Conservation (phyloP, 2,888 invertebrate genomes). For the Cryptosula pallasiana region DNA sequence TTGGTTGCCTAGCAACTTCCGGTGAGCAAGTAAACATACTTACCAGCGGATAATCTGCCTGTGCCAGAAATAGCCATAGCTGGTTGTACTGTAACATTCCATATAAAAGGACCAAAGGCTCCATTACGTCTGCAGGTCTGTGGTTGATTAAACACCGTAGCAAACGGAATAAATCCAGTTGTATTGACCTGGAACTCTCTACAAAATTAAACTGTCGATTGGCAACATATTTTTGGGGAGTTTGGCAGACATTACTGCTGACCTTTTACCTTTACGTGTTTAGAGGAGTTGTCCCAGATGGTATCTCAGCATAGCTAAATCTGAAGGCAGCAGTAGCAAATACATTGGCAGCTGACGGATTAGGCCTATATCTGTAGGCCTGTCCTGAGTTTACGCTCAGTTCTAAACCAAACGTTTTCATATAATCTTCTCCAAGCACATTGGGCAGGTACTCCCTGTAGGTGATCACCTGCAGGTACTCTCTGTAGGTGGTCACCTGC, state of each 20-base stretch:
- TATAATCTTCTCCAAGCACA: conserved; percentile 62
- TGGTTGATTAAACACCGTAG: conserved; percentile 81
- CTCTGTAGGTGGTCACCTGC: too few relatives aligned
- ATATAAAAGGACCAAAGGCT: background rate
- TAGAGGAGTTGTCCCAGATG: conserved; percentile 2
- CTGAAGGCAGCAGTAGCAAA: conserved; percentile 39
- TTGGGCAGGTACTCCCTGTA: conserved; percentile 51
- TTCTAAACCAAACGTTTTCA: conserved; percentile 58
- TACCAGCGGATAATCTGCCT: background rate
- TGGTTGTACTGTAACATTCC: background rate
- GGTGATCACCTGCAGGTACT: conserved; percentile 42
- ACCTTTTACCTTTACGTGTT: background rate
- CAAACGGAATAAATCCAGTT: conserved; percentile 64
- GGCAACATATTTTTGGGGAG: too few relatives aligned
- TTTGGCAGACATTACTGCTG: too few relatives aligned
- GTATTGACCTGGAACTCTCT: background rate
- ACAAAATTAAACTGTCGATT: too few relatives aligned
- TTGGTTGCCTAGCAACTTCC: too few relatives aligned
- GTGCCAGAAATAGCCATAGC: background rate
- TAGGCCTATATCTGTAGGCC: conserved; percentile 62
- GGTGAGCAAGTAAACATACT: too few relatives aligned
- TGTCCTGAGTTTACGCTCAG: conserved; percentile 42
- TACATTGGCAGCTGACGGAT: conserved; percentile 39
- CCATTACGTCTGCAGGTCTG: conserved; percentile 45
- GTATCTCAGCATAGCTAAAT: conserved; percentile 32